Percentiles rank a stretch among this genome's conserved stretches.
These are phyloP conservation scores for Ethmia dodecea DNA, from an alignment of 2,888 invertebrate species.

Conservation along the genomic window DNA sequence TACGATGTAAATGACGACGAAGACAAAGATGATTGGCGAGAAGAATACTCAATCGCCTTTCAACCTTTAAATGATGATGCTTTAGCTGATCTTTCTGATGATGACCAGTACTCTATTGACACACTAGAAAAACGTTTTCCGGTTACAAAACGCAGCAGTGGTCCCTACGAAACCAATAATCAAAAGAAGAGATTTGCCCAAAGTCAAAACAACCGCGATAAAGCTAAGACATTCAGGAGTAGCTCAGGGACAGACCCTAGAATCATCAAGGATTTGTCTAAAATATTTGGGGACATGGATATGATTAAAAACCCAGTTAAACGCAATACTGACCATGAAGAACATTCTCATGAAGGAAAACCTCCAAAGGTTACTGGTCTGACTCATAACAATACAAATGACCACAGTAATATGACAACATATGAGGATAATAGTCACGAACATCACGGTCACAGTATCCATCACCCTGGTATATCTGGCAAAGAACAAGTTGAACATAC, in stretches of 20 bases:
- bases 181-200: constrained; percentile 50
- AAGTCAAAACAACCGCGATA: constrained; percentile 49
- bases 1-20: constrained; percentile 56
- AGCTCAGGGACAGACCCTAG: constrained; percentile 81
- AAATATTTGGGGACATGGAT: constrained; percentile 79
- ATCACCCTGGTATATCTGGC: constrained; percentile 34
- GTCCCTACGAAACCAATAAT: constrained; percentile 39
- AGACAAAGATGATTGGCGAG: constrained; percentile 61
- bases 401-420: constrained; percentile 19
- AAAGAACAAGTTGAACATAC: constrained; percentile 37
- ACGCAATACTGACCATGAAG: constrained; percentile 60
- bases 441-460: constrained; percentile 26
- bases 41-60: constrained; percentile 68
- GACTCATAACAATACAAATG: constrained; percentile 44
- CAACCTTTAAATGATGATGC: constrained; percentile 67
- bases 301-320: constrained; percentile 73
- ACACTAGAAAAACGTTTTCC: constrained; percentile 79
- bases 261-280: constrained; percentile 82
- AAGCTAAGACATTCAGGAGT: constrained; percentile 50
- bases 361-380: constrained; percentile 49
- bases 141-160: constrained; percentile 81
- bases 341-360: constrained; percentile 50
- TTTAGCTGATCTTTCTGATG: constrained; percentile 52
- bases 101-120: constrained; percentile 61
- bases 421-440: constrained; percentile 32